Conservation (phyloP, 2,113 vertebrate species). For the Sinocyclocheilus anophthalmus region DNA sequence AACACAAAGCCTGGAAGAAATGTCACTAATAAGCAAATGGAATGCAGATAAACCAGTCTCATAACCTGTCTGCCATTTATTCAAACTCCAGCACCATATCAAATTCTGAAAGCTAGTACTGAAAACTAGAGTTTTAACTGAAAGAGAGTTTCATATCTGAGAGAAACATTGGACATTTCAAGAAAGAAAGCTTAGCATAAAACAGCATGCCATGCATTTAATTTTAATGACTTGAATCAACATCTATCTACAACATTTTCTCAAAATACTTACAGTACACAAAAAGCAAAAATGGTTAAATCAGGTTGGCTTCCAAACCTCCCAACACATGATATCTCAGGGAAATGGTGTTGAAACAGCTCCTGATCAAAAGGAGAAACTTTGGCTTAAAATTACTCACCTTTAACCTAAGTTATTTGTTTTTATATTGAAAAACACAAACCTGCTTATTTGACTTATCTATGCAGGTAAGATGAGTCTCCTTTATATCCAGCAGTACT, state of each 20-base stretch:
- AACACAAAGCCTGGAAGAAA: not conserved
- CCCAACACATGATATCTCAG: slow-evolving; percentile 84
- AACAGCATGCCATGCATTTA: not conserved
- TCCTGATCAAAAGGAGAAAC: slow-evolving; percentile 65
- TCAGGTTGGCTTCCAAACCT: slow-evolving; percentile 64
- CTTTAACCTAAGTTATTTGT: not conserved
- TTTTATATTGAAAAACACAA: slow-evolving; percentile 32
- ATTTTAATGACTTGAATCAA: not conserved
- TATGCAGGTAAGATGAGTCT: slow-evolving; percentile 79
- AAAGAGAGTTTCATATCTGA: not conserved
- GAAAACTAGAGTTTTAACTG: not conserved
- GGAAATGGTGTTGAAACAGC: slow-evolving; percentile 78
- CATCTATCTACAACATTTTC: not conserved
- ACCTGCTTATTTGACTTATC: slow-evolving; percentile 76
- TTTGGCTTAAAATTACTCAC: not conserved
- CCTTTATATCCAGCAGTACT: slow-evolving; percentile 81
- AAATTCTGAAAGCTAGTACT: not conserved
- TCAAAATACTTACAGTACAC: slow-evolving; percentile 72
- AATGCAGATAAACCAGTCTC: slow-evolving; percentile 20
- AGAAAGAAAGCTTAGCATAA: not conserved
- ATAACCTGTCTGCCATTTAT: not conserved
- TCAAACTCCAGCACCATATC: not conserved
- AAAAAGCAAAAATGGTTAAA: slow-evolving; percentile 80
- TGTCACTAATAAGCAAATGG: not conserved
- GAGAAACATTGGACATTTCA: not conserved